Conservation (phyloP, 2,113 vertebrate genomes). For the Macrotus californicus region DNA sequence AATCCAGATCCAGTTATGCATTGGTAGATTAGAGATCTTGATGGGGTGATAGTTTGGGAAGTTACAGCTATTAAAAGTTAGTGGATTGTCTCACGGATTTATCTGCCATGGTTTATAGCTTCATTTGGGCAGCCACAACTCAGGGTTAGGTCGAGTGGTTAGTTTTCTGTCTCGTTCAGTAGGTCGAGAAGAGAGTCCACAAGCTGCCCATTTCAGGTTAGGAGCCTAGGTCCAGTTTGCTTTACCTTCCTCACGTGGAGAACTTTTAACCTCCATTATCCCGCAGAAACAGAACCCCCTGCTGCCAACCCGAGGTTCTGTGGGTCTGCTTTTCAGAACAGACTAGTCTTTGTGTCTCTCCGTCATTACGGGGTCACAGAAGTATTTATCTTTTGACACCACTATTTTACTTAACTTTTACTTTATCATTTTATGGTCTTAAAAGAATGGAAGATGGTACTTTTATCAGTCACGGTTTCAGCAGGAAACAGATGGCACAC, state of each 20-base stretch:
- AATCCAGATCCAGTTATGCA: background rate
- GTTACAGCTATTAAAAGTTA: background rate
- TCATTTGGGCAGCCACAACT: background rate
- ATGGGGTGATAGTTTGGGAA: background rate
- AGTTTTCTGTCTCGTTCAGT: background rate
- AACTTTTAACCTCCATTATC: background rate
- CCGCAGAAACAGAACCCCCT: background rate
- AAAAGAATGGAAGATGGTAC: conserved; percentile 8
- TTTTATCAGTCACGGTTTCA: conserved; percentile 16
- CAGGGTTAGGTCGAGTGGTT: background rate
- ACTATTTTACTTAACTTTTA: conserved; percentile 16
- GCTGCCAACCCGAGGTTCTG: background rate
- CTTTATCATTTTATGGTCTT: background rate
- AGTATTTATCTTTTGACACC: background rate
- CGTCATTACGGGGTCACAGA: background rate
- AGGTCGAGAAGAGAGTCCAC: background rate
- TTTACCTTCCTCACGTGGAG: background rate
- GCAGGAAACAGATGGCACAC: conserved; percentile 39
- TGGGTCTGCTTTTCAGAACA: background rate
- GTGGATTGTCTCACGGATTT: background rate
- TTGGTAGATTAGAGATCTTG: background rate
- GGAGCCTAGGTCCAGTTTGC: background rate
- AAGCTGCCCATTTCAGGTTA: background rate
- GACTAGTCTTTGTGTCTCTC: background rate
- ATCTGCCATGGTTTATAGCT: background rate